Evolutionary conservation across 2,113 vertebrate genomes (phyloP).

Genomic region (Actenoides lindsayi): DNA sequence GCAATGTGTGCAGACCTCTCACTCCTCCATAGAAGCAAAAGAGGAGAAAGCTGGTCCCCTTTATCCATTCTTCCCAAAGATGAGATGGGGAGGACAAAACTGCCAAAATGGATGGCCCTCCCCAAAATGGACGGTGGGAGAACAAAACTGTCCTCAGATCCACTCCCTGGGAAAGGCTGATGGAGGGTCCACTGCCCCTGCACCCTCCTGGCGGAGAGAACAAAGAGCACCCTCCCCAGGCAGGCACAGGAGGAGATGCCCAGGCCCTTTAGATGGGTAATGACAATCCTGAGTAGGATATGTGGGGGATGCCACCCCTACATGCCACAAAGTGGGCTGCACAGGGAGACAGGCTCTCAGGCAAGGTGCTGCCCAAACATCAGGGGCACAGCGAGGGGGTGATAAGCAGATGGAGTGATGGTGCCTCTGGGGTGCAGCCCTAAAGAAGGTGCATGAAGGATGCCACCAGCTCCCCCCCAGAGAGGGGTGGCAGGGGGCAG

Average conservation of each 20-base stretch:
- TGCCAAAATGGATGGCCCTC: constrained; percentile 24
- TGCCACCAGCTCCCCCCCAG: background rate
- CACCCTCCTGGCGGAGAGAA: background rate
- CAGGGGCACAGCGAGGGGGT: rapidly evolving
- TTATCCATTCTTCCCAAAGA: background rate
- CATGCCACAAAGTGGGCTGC: background rate
- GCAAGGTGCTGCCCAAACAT: background rate
- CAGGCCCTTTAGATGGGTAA: background rate
- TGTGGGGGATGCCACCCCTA: rapidly evolving
- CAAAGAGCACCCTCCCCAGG: background rate
- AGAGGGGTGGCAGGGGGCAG: background rate
- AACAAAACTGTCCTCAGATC: background rate
- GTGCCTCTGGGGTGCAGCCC: background rate
- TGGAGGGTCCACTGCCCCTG: background rate
- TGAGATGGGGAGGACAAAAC: background rate
- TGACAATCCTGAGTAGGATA: rapidly evolving
- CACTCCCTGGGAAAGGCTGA: background rate
- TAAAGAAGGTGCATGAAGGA: background rate
- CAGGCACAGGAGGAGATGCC: background rate
- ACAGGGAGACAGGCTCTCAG: background rate
- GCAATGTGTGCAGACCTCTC: background rate
- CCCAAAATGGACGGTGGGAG: constrained; percentile 25
- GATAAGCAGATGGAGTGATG: background rate
- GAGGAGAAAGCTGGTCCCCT: background rate
- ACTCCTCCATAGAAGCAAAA: background rate